These are phyloP conservation scores for Epistrophella euchroma DNA, from an alignment of 2,888 invertebrate genomes.

Conservation along the genomic window DNA sequence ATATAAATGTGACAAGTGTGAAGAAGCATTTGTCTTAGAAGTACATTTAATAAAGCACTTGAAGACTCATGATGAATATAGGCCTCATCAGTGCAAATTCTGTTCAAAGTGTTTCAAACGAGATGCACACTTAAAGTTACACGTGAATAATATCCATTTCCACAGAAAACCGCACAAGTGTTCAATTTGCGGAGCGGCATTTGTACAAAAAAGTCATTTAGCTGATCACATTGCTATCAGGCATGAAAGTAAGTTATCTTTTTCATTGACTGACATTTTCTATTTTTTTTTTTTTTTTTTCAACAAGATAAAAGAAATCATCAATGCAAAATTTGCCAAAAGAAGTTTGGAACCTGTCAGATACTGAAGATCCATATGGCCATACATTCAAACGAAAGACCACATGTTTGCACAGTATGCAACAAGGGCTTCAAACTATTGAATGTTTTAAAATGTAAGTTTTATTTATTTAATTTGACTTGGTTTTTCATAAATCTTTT, in stretches of 20 bases:
- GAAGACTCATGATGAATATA: slow-evolving; percentile 48
- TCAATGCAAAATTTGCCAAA: slow-evolving; percentile 46
- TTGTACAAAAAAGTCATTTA: slow-evolving; percentile 46
- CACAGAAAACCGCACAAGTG: slow-evolving; percentile 58
- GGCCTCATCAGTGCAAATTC: slow-evolving; percentile 28
- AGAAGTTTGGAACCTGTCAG: slow-evolving; percentile 40
- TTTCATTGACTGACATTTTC: not conserved
- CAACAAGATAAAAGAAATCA: slow-evolving; percentile 40
- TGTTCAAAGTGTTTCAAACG: slow-evolving; percentile 56
- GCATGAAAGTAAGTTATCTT: slow-evolving; percentile 38
- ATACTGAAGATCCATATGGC: slow-evolving; percentile 36
- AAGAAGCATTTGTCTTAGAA: slow-evolving; percentile 43
- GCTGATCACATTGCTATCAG: slow-evolving; percentile 45
- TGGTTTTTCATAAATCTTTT: not conserved
- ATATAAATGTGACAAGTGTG: slow-evolving; percentile 47
- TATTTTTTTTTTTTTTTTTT: not conserved
- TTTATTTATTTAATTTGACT: not conserved
- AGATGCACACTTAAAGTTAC: slow-evolving; percentile 57
- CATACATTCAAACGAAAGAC: slow-evolving; percentile 36
- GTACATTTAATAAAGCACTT: slow-evolving; percentile 41
- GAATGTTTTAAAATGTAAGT: slow-evolving; percentile 44
- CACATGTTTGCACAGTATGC: slow-evolving; percentile 43
- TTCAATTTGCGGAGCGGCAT: slow-evolving; percentile 39
- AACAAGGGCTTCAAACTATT: slow-evolving; percentile 31
- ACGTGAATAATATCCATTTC: slow-evolving; percentile 42